These are phyloP conservation scores for Balanococcus diminutus DNA, from an alignment of 2,888 invertebrate species.

Conservation along the genomic window DNA sequence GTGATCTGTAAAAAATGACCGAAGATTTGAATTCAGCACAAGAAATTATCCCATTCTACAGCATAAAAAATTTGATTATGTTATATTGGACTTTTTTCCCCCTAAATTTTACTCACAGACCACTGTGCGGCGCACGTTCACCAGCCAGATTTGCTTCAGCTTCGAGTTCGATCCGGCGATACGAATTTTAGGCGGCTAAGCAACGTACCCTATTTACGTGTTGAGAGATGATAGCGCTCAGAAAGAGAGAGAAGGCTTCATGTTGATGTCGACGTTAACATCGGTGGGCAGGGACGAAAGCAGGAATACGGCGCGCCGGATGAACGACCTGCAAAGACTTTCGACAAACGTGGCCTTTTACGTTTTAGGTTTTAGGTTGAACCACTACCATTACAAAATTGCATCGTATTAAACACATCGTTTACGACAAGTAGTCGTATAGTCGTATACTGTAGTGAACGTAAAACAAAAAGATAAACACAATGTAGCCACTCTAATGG, in stretches of 20 bases:
- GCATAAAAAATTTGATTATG: too few relatives aligned
- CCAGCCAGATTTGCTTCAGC: conserved; percentile 1
- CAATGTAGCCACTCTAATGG: background rate
- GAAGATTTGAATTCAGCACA: too few relatives aligned
- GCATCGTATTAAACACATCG: background rate
- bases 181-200: background rate
- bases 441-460: too few relatives aligned
- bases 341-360: conserved; percentile 48
- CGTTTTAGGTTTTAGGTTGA: background rate
- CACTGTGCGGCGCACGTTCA: background rate
- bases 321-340: conserved; percentile 50
- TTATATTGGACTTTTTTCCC: too few relatives aligned
- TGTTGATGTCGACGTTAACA: background rate
- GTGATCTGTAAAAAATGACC: too few relatives aligned
- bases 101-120: too few relatives aligned
- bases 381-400: background rate
- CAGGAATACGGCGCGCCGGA: conserved; percentile 34
- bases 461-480: conserved; percentile 27
- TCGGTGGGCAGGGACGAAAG: background rate
- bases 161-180: background rate
- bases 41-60: too few relatives aligned
- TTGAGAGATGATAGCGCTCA: background rate
- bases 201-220: conserved; percentile 5
- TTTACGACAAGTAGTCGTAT: background rate
- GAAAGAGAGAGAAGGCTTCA: background rate